These are phyloP conservation scores for Hemitrygon akajei DNA, from an alignment of 2,797 vertebrate species.

Conservation along the genomic window DNA sequence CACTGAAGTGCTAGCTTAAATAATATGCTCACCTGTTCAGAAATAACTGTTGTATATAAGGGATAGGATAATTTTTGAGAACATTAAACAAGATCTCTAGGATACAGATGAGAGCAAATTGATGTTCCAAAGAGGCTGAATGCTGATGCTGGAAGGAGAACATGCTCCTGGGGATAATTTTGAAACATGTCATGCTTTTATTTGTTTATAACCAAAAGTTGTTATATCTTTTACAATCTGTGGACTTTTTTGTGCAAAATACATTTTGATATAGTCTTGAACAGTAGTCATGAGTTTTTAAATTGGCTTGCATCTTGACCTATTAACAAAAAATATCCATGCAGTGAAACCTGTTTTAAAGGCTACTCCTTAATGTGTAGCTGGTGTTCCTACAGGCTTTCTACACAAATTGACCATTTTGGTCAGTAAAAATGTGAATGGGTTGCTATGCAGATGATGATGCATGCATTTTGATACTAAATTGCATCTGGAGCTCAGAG, in stretches of 20 bases:
- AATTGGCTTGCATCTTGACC: no score
- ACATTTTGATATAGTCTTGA: neutral
- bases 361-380: neutral
- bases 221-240: neutral
- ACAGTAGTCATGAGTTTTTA: neutral
- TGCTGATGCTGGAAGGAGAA: neutral
- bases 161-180: neutral
- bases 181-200: neutral
- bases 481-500: neutral
- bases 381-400: neutral
- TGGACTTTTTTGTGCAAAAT: neutral
- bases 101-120: neutral
- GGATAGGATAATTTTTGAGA: neutral
- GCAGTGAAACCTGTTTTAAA: neutral
- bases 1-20: neutral
- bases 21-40: neutral
- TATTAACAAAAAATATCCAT: neutral
- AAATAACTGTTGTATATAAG: neutral
- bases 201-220: neutral
- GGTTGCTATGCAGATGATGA: neutral
- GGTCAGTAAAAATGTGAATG: no score
- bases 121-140: neutral
- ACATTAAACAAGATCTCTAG: neutral
- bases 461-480: neutral
- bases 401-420: neutral